phyloP scores from a whole-genome alignment of 2,888 invertebrate genomes.

The Lepidocyrtinus sp. region DNA sequence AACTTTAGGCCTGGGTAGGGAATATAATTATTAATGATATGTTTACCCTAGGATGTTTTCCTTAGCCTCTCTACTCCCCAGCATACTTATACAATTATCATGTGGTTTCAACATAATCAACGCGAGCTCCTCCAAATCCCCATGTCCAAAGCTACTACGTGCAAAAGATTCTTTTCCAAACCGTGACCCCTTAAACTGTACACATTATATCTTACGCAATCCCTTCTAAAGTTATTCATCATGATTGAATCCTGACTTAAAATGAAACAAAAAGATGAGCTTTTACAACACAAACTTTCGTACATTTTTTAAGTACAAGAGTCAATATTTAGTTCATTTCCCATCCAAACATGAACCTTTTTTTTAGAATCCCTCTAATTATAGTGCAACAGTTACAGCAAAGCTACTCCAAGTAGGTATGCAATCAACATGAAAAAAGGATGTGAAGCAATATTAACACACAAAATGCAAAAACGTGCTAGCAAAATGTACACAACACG shows the following conservation, averaged over 20 bases:
- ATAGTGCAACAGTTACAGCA: neutral
- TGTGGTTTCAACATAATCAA: neutral
- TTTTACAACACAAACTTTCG: neutral
- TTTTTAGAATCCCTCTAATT: neutral
- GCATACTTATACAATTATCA: neutral
- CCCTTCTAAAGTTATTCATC: no score
- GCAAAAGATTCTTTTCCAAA: neutral
- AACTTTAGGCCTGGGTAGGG: slow-evolving; percentile 2
- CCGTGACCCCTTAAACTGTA: neutral
- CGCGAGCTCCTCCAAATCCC: neutral
- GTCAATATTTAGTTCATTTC: neutral
- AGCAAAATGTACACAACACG: slow-evolving; percentile 26
- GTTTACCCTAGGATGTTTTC: slow-evolving; percentile 55
- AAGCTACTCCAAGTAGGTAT: neutral
- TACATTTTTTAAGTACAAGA: neutral
- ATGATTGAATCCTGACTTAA: no score
- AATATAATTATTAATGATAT: slow-evolving; percentile 54
- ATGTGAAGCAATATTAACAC: slow-evolving; percentile 53
- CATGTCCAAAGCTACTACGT: no score
- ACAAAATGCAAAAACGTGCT: slow-evolving; percentile 13
- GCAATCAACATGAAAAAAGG: slow-evolving; percentile 34
- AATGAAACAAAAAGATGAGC: neutral
- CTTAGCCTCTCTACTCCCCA: slow-evolving; percentile 26
- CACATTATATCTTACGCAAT: no score
- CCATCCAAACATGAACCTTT: neutral